These are phyloP conservation scores for Ditylenchus dipsaci DNA, from an alignment of 1,140 invertebrate genomes.

Conservation along the genomic window DNA sequence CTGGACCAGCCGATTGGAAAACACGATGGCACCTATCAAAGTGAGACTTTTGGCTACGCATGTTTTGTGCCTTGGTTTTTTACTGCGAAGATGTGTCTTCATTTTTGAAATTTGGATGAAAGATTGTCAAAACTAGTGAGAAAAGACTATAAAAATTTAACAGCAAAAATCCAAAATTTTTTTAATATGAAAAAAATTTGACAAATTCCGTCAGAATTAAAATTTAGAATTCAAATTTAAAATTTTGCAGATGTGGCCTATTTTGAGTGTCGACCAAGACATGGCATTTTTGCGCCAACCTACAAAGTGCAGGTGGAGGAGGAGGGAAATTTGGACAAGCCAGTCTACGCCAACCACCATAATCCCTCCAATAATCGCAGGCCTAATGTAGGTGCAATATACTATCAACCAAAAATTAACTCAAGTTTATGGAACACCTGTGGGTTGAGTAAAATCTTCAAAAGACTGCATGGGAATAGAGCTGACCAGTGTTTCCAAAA, in stretches of 20 bases:
- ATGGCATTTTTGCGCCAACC: conserved; percentile 47
- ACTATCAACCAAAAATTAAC: background rate
- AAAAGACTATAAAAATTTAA: too few species aligned
- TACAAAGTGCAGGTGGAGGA: conserved; percentile 46
- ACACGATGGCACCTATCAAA: conserved; percentile 47
- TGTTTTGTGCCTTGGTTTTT: background rate
- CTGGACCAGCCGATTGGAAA: conserved; percentile 44
- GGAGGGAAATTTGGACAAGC: background rate
- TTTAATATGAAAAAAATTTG: too few species aligned
- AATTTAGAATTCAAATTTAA: too few species aligned
- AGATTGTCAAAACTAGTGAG: too few species aligned
- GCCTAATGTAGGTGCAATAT: conserved; percentile 1
- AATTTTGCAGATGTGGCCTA: conserved; percentile 37
- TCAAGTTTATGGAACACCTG: too few species aligned
- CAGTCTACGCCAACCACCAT: background rate
- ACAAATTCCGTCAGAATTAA: too few species aligned
- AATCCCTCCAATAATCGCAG: background rate
- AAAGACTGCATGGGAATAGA: too few species aligned
- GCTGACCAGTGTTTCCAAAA: too few species aligned
- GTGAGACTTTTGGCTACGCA: conserved; percentile 18
- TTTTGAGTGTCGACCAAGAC: conserved; percentile 35
- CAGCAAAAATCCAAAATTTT: too few species aligned
- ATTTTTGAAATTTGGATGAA: too few species aligned
- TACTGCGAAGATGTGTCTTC: too few species aligned
- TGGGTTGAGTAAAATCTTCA: too few species aligned